These are phyloP conservation scores for Apodemia duryi DNA, from an alignment of 2,888 invertebrate species.

Conservation along the genomic window DNA sequence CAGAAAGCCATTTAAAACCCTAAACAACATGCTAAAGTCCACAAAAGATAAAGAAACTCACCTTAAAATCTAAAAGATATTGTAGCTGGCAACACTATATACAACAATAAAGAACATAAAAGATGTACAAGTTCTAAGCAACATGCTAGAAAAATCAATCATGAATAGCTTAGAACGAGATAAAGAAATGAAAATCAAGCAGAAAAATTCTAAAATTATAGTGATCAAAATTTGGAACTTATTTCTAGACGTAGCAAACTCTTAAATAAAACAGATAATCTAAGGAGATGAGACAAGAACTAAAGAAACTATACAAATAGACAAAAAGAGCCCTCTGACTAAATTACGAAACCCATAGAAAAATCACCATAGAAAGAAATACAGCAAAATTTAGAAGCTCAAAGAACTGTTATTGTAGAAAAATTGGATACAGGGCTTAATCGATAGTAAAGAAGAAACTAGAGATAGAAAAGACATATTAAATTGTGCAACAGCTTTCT, in stretches of 20 bases:
- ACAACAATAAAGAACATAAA: too few species aligned
- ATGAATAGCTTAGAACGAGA: slow-evolving; percentile 2
- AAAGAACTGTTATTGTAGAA: slow-evolving; percentile 14
- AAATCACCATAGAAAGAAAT: slow-evolving; percentile 8
- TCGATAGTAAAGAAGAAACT: background rate
- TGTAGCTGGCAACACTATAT: background rate
- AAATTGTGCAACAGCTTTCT: slow-evolving; percentile 16
- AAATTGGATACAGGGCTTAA: slow-evolving; percentile 15
- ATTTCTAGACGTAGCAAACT: background rate
- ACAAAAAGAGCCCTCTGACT: slow-evolving; percentile 12
- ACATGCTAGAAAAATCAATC: slow-evolving; percentile 13
- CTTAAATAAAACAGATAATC: slow-evolving; percentile 13
- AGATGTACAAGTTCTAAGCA: slow-evolving; percentile 9
- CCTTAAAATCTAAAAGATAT: slow-evolving; percentile 14
- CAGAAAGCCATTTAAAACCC: background rate
- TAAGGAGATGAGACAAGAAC: slow-evolving; percentile 15
- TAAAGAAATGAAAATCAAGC: slow-evolving; percentile 24
- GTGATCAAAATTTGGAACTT: background rate
- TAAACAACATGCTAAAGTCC: background rate
- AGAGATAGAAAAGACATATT: slow-evolving; percentile 12
- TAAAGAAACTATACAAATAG: slow-evolving; percentile 11
- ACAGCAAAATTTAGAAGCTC: slow-evolving; percentile 6
- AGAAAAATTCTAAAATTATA: background rate
- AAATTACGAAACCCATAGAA: slow-evolving; percentile 4
- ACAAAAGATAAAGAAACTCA: background rate